Evolutionary conservation across 2,113 vertebrate species (phyloP).

Genomic region (Brachirus orientalis): DNA sequence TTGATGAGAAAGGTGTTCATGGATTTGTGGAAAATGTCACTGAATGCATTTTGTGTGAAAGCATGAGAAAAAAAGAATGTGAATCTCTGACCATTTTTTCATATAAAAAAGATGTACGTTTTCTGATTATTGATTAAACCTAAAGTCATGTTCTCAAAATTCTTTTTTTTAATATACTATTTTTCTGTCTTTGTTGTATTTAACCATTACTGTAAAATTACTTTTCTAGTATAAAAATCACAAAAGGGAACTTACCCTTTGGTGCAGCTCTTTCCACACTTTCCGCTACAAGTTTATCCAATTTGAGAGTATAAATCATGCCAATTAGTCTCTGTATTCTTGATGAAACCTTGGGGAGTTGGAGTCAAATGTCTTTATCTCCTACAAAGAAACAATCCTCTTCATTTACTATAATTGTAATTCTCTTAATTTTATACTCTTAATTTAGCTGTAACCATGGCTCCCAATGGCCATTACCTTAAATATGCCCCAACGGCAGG

Average conservation of each 20-base stretch:
- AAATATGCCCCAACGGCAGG: too few species aligned
- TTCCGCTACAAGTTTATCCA: neutral
- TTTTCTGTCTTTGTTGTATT: neutral
- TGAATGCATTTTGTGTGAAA: too few species aligned
- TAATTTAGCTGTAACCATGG: neutral
- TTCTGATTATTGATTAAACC: too few species aligned
- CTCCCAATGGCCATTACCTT: too few species aligned
- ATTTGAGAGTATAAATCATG: neutral
- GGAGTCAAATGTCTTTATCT: neutral
- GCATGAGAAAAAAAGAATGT: too few species aligned
- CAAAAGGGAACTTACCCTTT: constrained; percentile 18
- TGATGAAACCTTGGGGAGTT: neutral
- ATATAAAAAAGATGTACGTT: too few species aligned
- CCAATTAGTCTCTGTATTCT: constrained; percentile 9
- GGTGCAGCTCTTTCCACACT: neutral
- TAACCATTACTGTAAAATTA: constrained; percentile 6
- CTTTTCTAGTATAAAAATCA: constrained; percentile 18
- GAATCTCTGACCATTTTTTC: too few species aligned
- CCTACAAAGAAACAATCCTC: neutral
- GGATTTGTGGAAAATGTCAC: too few species aligned
- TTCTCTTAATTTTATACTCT: neutral
- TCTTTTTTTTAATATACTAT: neutral
- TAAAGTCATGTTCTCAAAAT: too few species aligned
- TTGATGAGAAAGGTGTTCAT: too few species aligned
- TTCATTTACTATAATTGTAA: too few species aligned